Evolutionary conservation across 1,140 invertebrate genomes (phyloP), one percentile per base, ranked within the genome.

Genomic region (Akabosia matsudoensis): DNA sequence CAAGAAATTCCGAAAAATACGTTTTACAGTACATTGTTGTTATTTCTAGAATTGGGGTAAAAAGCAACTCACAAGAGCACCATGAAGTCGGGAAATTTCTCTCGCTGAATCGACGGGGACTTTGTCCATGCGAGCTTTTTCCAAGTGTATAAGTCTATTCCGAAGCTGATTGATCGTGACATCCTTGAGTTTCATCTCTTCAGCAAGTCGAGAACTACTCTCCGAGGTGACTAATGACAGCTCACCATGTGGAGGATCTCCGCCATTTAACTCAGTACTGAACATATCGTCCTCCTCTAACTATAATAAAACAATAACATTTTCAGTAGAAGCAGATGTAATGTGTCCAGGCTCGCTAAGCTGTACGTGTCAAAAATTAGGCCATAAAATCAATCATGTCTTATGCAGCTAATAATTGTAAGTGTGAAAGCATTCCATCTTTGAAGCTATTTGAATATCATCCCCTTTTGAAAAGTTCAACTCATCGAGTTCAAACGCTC

Each of bases 51-150:
- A 10, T 45, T 45, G 37, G 37, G 37, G 18, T 45, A 45, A 45
- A 45, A 45, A 45, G 37, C 18, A 22, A 75, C 81, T 82, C 74
- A 83, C 83, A 70, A 83, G 54, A 33, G 77, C 77, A 18, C 79
- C 56, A 70, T 83, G 82, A 13, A 83, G 79, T 73, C 82, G 64
- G 28, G 80, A 73, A 33, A 83, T 83, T 79, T 83, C 82, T 52
- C 77, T 79, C 1, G 83, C 82, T 34, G 82, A 78, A 73, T 83
- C 83, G 16, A 83, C 67, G n/a, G 83, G 83, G 10, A 83, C 78
- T 22, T 83, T 83, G 61, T 83, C 83, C 79, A 83, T 82, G 24
- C 82, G 45, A 31, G 81, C 82, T 74, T 82, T 82, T 73, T 83
- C 83, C 77, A 83, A 74, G 75, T 83, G 82, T n/a, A 83, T 70